Evolutionary conservation across 2,797 vertebrate genomes (phyloP), one percentile per base, ranked within the genome.

Genomic region (Chelidonichthys spinosus): DNA sequence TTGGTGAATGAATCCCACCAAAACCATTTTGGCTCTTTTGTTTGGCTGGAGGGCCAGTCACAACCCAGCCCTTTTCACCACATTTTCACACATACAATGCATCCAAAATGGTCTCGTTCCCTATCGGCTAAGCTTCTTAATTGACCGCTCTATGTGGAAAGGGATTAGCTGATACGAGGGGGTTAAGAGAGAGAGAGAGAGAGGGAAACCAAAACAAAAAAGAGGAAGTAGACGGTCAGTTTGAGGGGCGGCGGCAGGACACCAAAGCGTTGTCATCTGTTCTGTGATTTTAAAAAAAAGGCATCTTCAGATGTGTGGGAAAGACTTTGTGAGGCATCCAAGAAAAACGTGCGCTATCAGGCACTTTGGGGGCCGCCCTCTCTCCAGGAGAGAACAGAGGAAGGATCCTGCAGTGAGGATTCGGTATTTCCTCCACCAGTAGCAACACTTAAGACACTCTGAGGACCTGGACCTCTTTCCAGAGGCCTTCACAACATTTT

Each of bases 321-420:
- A 86, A 83, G 75, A 82, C 92, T 94, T 90, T 94, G 91, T 86
- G 74, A 61, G 52, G 71, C 55, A 63, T 94, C 92, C 92, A 95
- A 94, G 78, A 93, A 89, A 93, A 94, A 94, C 76, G 58, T 65
- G 68, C 10, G 2, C 83, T 89, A 91, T 92, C 90, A 85, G 87
- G 87, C 85, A 85, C 75, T 80, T 85, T 40, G 25, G 87, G 84
- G 89, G 78, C 74, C 25, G 83, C 65, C 69, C 64, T 83, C 77
- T 81, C 84, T 87, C 70, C 43, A 77, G 77, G 86, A 70, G 68
- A 77, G 74, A 81, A 66, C 59, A 78, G 85, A 93, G 92, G 89
- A 93, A 92, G 91, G 84, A 81, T 82, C 93, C 93, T 52, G 86
- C 68, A 74, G 92, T 10, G 89, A 83, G 72, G 69, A 86, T 76